phyloP scores from a whole-genome alignment of 2,797 vertebrate species.

The Platyrinchus mystaceus region DNA sequence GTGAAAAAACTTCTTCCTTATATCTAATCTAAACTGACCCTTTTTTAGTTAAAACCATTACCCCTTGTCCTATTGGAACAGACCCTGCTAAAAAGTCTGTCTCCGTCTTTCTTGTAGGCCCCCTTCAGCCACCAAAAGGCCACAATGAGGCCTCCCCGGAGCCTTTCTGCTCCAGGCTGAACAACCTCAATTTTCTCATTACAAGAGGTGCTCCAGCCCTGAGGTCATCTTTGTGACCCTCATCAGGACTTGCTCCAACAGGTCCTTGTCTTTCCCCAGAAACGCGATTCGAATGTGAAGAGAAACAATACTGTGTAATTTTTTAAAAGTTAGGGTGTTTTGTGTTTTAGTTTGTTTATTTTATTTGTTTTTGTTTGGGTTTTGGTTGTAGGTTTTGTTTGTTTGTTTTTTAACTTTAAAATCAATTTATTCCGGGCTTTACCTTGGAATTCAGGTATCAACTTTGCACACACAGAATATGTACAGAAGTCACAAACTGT shows the following conservation, averaged over 20 bases:
- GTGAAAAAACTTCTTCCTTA: too few relatives aligned
- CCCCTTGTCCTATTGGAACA: background rate
- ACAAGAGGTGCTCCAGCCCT: background rate
- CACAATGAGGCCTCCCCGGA: rapidly evolving
- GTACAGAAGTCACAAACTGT: background rate
- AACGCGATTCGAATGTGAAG: background rate
- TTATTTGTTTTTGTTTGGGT: too few relatives aligned
- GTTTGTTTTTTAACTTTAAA: background rate
- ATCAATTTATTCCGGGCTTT: background rate
- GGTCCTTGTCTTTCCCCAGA: background rate
- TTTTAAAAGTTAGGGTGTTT: background rate
- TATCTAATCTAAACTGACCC: background rate
- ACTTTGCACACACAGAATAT: background rate
- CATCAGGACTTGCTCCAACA: too few relatives aligned
- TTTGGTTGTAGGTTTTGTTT: background rate
- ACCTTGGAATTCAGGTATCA: background rate
- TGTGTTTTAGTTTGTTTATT: rapidly evolving
- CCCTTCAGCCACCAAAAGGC: background rate
- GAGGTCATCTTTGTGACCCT: too few relatives aligned
- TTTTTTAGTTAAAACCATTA: background rate
- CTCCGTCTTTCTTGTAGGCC: too few relatives aligned
- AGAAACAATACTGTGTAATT: background rate
- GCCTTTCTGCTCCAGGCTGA: background rate
- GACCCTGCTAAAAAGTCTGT: background rate
- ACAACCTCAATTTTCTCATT: background rate